Percentiles rank a stretch among this genome's conserved stretches.
Conservation (phyloP, 2,113 vertebrate genomes). For the Erinaceus europaeus region DNA sequence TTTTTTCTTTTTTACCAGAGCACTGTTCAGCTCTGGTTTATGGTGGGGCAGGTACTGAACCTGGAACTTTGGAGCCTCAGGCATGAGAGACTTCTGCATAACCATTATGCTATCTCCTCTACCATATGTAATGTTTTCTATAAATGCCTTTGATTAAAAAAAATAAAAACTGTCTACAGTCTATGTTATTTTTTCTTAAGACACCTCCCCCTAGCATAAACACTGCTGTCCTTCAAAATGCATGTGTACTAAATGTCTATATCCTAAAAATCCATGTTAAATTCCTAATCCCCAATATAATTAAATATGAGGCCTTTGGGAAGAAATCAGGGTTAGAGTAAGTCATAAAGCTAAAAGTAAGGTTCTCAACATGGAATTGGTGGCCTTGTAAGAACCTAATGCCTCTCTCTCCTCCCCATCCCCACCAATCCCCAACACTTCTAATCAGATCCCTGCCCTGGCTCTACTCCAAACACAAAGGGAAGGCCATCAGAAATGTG, state of each 20-base stretch:
- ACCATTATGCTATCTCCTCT: too few relatives aligned
- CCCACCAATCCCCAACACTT: too few relatives aligned
- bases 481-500: too few relatives aligned
- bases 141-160: too few relatives aligned
- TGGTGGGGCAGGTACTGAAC: too few relatives aligned
- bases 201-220: neutral
- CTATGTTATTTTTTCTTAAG: neutral
- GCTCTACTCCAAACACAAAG: neutral
- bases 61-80: too few relatives aligned
- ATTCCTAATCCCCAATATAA: neutral
- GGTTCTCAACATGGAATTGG: neutral
- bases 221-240: neutral
- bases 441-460: too few relatives aligned
- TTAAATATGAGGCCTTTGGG: neutral
- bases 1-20: too few relatives aligned
- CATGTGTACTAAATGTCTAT: neutral
- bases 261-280: neutral
- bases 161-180: too few relatives aligned
- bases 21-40: too few relatives aligned
- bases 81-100: too few relatives aligned
- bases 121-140: too few relatives aligned
- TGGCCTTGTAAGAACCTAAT: neutral
- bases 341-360: neutral
- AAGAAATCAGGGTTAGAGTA: neutral
- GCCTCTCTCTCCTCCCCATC: neutral